Percentiles rank a stretch among this genome's conserved stretches.
These are phyloP conservation scores for Zosterops hypoxanthus DNA, from an alignment of 2,113 vertebrate species.

Conservation along the genomic window DNA sequence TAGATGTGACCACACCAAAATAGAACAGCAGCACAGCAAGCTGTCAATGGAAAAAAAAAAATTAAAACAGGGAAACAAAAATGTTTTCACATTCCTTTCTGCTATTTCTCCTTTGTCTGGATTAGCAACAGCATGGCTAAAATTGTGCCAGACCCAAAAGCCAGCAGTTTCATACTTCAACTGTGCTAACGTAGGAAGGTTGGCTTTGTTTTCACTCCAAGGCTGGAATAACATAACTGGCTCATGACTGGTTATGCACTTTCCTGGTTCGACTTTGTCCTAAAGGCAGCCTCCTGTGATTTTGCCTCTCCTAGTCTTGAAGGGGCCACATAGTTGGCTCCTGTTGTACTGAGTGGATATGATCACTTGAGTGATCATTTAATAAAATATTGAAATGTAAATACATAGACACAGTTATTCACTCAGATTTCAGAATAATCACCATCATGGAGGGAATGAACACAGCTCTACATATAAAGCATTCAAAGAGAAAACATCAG, in stretches of 20 bases:
- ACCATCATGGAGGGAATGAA: background rate
- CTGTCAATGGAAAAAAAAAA: background rate
- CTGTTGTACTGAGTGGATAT: background rate
- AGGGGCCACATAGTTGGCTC: background rate
- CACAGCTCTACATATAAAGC: background rate
- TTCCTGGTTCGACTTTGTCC: background rate
- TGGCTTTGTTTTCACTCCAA: background rate
- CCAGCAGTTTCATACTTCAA: background rate
- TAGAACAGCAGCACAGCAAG: background rate
- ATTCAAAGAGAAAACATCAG: slow-evolving; percentile 1
- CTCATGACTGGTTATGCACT: background rate
- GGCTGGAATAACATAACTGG: background rate
- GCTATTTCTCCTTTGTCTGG: background rate
- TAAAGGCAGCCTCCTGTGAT: background rate
- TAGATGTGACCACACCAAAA: background rate
- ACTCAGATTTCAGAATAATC: background rate
- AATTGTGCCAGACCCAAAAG: background rate
- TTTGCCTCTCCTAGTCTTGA: background rate
- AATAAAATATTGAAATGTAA: slow-evolving; percentile 55
- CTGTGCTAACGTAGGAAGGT: background rate
- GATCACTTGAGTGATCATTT: background rate
- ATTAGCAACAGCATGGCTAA: background rate
- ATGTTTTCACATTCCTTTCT: background rate
- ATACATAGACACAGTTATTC: background rate
- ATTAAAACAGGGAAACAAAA: background rate